phyloP scores from a whole-genome alignment of 2,888 invertebrate species.

The Hydriomena furcata region DNA sequence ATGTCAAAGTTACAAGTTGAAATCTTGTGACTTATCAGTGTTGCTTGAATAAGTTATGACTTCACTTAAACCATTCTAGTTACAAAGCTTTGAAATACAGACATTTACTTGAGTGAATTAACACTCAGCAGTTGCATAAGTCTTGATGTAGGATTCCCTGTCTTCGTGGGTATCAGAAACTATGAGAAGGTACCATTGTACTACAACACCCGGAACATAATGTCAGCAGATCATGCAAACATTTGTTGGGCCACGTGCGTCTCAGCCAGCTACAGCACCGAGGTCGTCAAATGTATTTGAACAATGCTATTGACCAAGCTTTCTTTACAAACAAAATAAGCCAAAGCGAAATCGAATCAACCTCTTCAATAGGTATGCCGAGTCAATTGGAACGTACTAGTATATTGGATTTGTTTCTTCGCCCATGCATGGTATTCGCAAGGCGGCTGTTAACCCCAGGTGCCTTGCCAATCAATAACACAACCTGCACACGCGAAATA shows the following conservation, averaged over 20 bases:
- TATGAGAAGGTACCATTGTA: no score
- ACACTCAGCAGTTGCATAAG: no score
- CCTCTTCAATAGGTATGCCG: slow-evolving; percentile 16
- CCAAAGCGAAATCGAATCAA: slow-evolving; percentile 28
- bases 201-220: no score
- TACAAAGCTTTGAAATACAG: neutral
- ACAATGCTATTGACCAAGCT: neutral
- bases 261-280: no score
- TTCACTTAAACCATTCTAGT: neutral
- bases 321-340: slow-evolving; percentile 2
- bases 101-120: no score
- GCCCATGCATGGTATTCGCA: slow-evolving; percentile 59
- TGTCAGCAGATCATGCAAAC: no score
- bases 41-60: slow-evolving; percentile 1
- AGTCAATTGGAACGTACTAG: slow-evolving; percentile 23
- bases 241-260: no score
- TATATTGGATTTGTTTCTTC: slow-evolving; percentile 52
- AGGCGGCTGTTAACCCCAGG: slow-evolving; percentile 51
- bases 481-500: slow-evolving; percentile 39
- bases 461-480: slow-evolving; percentile 63
- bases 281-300: neutral
- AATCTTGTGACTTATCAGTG: slow-evolving; percentile 6
- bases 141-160: no score
- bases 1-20: slow-evolving; percentile 17
- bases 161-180: no score